Conservation (phyloP, 2,888 invertebrate genomes). For the Drosophila kambysellisi region DNA sequence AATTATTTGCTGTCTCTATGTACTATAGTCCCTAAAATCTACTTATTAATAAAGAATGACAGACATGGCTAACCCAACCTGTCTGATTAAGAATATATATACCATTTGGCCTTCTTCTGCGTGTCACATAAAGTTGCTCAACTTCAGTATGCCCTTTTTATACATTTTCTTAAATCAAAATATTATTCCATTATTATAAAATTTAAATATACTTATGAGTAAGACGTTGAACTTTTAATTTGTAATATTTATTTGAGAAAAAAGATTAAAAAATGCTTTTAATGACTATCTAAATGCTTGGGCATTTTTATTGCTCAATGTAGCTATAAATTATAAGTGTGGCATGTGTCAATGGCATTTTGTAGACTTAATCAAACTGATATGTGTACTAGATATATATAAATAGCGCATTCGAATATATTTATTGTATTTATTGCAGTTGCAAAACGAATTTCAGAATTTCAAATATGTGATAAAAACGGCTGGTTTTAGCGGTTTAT, state of each 20-base stretch:
- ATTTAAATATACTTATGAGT: neutral
- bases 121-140: neutral
- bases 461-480: constrained; percentile 45
- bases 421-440: neutral
- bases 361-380: neutral
- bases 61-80: neutral
- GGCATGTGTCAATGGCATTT: neutral
- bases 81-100: neutral
- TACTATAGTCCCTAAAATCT: no score
- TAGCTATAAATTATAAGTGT: neutral
- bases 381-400: constrained; percentile 1
- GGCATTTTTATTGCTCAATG: neutral
- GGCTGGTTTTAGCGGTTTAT: constrained; percentile 42
- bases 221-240: neutral
- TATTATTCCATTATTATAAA: no score
- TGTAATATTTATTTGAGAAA: neutral
- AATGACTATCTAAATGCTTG: neutral
- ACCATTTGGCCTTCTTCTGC: neutral
- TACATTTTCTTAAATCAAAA: neutral
- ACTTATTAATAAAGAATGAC: no score
- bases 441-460: constrained; percentile 8
- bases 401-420: neutral
- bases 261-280: neutral
- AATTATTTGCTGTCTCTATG: accelerated
- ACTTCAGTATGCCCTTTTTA: neutral